Conservation (phyloP, 2,888 invertebrate genomes). For the Agrilus biguttatus region DNA sequence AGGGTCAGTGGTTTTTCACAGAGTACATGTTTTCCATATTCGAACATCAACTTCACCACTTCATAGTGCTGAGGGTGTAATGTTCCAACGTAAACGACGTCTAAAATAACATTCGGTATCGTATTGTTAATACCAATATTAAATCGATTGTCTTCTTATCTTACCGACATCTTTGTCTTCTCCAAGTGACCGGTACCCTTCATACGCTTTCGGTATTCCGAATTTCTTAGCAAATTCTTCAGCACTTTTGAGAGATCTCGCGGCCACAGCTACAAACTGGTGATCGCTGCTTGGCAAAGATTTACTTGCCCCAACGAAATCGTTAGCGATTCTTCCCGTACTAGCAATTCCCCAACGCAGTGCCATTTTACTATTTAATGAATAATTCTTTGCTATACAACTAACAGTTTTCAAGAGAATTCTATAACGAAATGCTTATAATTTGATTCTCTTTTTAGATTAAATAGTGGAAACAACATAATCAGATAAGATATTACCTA, state of each 20-base stretch:
- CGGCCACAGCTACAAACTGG: constrained; percentile 61
- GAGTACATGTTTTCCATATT: constrained; percentile 71
- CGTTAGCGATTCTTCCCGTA: constrained; percentile 74
- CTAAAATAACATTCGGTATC: constrained; percentile 43
- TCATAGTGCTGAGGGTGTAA: constrained; percentile 62
- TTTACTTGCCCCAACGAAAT: constrained; percentile 59
- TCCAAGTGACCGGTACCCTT: constrained; percentile 62
- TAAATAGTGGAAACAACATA: too few species aligned
- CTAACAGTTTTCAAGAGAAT: too few species aligned
- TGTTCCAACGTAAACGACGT: constrained; percentile 72
- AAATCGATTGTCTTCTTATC: constrained; percentile 8
- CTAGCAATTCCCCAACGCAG: constrained; percentile 77
- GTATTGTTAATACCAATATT: neutral
- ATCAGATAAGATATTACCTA: too few species aligned
- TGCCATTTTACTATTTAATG: constrained; percentile 30
- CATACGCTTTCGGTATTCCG: constrained; percentile 55
- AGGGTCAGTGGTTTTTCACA: constrained; percentile 84
- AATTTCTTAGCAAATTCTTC: constrained; percentile 62
- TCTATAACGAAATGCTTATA: too few species aligned
- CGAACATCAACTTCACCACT: constrained; percentile 56
- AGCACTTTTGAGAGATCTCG: constrained; percentile 57
- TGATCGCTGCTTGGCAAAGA: constrained; percentile 55
- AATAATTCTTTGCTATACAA: too few species aligned
- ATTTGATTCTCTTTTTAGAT: too few species aligned
- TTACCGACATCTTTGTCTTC: constrained; percentile 61